Evolutionary conservation across 1,140 invertebrate genomes (phyloP).

Genomic region (Calosoma granatense): DNA sequence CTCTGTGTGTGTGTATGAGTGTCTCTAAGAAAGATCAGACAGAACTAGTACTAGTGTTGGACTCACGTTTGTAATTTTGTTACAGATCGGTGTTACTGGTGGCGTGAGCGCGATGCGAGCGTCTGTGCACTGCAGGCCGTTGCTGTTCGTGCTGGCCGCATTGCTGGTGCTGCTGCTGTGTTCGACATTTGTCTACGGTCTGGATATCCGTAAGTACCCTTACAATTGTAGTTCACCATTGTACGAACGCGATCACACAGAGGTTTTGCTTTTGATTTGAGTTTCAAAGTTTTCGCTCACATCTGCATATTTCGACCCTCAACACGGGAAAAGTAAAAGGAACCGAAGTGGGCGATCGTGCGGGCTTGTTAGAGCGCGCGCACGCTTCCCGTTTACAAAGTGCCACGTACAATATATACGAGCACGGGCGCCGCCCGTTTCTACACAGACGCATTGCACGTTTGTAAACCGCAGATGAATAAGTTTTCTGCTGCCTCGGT

Average conservation of each 20-base stretch:
- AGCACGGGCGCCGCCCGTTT: background rate
- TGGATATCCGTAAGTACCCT: background rate
- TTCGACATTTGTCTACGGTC: background rate
- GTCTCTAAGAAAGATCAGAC: no score
- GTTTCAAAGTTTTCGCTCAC: background rate
- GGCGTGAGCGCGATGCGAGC: background rate
- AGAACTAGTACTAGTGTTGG: no score
- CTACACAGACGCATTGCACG: no score
- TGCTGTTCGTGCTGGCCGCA: background rate
- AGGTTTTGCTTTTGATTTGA: background rate
- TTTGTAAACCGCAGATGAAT: background rate
- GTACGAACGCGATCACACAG: background rate
- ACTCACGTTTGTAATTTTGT: no score
- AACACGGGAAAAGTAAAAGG: no score
- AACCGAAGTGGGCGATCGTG: background rate
- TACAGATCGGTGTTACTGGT: background rate
- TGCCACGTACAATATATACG: background rate
- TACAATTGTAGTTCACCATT: background rate
- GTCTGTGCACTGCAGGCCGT: background rate
- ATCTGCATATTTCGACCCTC: background rate
- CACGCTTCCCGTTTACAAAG: background rate
- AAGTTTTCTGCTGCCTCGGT: background rate
- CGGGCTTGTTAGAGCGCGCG: background rate
- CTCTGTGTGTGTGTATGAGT: no score
- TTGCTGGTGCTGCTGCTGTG: background rate